Evolutionary conservation across 1,140 invertebrate genomes (phyloP), one percentile per base, ranked within the genome.

Genomic region (Diachasma alloeum): DNA sequence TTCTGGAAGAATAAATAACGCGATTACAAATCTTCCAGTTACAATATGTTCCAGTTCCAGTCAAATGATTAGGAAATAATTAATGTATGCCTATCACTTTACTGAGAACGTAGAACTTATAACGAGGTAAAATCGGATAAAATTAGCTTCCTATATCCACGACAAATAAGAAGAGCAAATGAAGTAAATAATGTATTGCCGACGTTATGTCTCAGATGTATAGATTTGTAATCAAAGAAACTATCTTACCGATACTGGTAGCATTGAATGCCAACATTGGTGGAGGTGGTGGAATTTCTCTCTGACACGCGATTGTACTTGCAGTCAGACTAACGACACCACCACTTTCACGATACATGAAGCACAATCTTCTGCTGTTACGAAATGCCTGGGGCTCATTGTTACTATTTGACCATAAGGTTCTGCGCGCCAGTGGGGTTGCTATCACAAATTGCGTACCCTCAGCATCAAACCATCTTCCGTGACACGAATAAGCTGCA

Each of bases 401-500:
- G 81, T 87, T 88, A 53, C 85, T 87, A 75, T 76, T 84, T 59
- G 86, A 82, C 89, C 89, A 89, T 24, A 84, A 73, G 39, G 83
- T 83, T 80, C 83, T 84, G 42, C 86, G 90, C 78, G 91, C 92
- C 71, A 94, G 86, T 24, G 94, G 94, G 53, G 94, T 94, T 36
- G 94, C 94, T 79, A 96, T 94, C 78, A 96, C 91, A 87, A 93
- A 96, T 79, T 94, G 93, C 9, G 93, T 93, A 37, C 91, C 91
- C 81, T 94, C 93, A 53, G 91, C 90, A 79, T 92, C 91, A 83
- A 91, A 89, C 95, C 95, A 96, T 78, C 92, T 92, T 77, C 95
- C 96, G 84, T 96, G 95, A 88, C 96, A 97, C 1, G 94, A 95
- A 88, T 96, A 97, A 80, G 94, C 96, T 96, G 89, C 8, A 90